phyloP scores from a whole-genome alignment of 2,888 invertebrate species.

The Thumatha senex region DNA sequence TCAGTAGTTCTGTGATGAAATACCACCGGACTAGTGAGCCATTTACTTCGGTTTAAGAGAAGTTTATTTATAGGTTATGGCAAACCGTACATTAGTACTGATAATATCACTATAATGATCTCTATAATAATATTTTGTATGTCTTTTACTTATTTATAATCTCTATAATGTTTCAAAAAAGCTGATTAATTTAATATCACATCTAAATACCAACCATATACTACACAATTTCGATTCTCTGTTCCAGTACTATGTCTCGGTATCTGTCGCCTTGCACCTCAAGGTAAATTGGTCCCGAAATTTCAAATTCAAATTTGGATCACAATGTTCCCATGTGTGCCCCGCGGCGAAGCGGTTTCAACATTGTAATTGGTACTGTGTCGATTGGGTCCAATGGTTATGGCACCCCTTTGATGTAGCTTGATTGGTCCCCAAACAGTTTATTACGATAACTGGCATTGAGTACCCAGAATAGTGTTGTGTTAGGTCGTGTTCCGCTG shows the following conservation, averaged over 20 bases:
- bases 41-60: no score
- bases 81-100: no score
- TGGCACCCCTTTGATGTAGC: slow-evolving; percentile 68
- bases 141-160: no score
- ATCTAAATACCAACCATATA: slow-evolving; percentile 32
- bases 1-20: no score
- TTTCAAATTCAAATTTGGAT: slow-evolving; percentile 79
- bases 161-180: no score
- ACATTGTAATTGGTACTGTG: slow-evolving; percentile 75
- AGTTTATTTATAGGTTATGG: no score
- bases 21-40: no score
- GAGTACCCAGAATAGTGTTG: slow-evolving; percentile 36
- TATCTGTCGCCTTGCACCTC: slow-evolving; percentile 78
- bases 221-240: slow-evolving; percentile 60
- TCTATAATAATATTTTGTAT: no score
- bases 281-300: slow-evolving; percentile 79
- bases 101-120: no score
- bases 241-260: slow-evolving; percentile 59
- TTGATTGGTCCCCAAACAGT: slow-evolving; percentile 63
- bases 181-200: no score
- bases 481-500: slow-evolving; percentile 41
- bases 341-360: slow-evolving; percentile 70
- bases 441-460: slow-evolving; percentile 40
- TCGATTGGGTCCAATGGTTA: slow-evolving; percentile 58
- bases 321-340: slow-evolving; percentile 58